These are phyloP conservation scores for Phenganax stokvisi DNA, from an alignment of 92 coral and sea anemone species.

Conservation along the genomic window DNA sequence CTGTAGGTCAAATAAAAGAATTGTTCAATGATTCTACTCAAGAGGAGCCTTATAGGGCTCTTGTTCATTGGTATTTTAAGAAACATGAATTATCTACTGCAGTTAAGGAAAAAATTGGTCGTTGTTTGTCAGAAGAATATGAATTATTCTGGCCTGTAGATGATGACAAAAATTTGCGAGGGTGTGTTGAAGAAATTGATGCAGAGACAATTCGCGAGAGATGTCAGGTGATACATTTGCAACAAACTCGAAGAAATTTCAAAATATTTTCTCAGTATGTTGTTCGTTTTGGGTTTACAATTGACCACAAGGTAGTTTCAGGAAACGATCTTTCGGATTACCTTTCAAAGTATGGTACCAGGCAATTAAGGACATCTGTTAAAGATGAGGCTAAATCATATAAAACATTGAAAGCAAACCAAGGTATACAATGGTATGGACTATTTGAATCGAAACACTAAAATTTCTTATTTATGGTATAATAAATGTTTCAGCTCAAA, in stretches of 20 bases:
- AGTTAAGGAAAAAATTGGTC: slow-evolving; percentile 5
- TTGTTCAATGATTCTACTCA: slow-evolving; percentile 49
- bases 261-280: slow-evolving; percentile 40
- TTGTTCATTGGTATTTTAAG: slow-evolving; percentile 64
- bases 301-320: slow-evolving; percentile 43
- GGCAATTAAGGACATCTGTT: too few relatives aligned
- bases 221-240: slow-evolving; percentile 49
- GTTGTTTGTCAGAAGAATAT: slow-evolving; percentile 21
- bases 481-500: not conserved
- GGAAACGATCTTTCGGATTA: not conserved
- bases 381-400: too few relatives aligned
- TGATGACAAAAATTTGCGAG: slow-evolving; percentile 26
- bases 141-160: slow-evolving; percentile 66
- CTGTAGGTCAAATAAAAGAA: slow-evolving; percentile 55
- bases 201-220: slow-evolving; percentile 64
- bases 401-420: too few relatives aligned
- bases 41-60: slow-evolving; percentile 62
- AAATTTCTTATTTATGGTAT: too few relatives aligned
- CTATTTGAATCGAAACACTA: too few relatives aligned
- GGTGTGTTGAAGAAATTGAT: slow-evolving; percentile 54
- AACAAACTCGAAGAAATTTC: slow-evolving; percentile 23
- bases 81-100: slow-evolving; percentile 44
- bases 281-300: slow-evolving; percentile 68
- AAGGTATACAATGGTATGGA: too few relatives aligned
- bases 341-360: too few relatives aligned